These are phyloP conservation scores for Labeo calbasu DNA, from an alignment of 2,797 vertebrate species.

Conservation along the genomic window DNA sequence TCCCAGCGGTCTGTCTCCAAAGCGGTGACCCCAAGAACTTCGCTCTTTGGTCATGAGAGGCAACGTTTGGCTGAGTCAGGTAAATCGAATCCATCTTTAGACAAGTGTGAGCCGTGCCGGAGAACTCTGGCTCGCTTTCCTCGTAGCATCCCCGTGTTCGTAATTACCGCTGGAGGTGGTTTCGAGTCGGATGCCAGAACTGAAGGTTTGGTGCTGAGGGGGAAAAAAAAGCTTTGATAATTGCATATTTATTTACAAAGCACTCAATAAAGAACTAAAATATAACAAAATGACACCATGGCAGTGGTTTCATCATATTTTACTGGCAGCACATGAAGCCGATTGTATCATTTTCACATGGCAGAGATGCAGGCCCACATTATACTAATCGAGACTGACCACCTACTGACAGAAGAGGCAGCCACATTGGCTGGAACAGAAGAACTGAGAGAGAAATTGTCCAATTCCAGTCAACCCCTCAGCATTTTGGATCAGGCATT, in stretches of 20 bases:
- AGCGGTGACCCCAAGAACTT: slow-evolving; percentile 47
- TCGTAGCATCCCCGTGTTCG: background rate
- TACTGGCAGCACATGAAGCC: slow-evolving; percentile 27
- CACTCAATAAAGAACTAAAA: slow-evolving; percentile 24
- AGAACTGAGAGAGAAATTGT: slow-evolving; percentile 47
- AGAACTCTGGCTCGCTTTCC: slow-evolving; percentile 14
- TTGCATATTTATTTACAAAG: slow-evolving; percentile 29
- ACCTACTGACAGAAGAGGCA: slow-evolving; percentile 54
- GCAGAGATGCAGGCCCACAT: slow-evolving; percentile 27
- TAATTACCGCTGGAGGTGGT: slow-evolving; percentile 22
- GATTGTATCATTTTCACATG: slow-evolving; percentile 38
- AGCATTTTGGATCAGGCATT: slow-evolving; percentile 50
- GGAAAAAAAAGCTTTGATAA: slow-evolving; percentile 22
- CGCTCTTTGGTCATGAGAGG: slow-evolving; percentile 25
- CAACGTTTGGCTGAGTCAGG: slow-evolving; percentile 15
- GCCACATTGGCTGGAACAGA: slow-evolving; percentile 36
- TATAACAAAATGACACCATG: slow-evolving; percentile 26
- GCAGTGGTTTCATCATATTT: slow-evolving; percentile 34
- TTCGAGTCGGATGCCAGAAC: background rate
- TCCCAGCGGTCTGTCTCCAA: slow-evolving; percentile 44
- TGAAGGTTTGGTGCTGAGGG: background rate
- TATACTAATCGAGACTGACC: slow-evolving; percentile 46
- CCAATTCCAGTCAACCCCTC: slow-evolving; percentile 57
- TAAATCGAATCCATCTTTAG: slow-evolving; percentile 16
- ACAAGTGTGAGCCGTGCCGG: background rate